Percentiles rank a stretch among this genome's conserved stretches.
These are phyloP conservation scores for Epinephelus moara DNA, from an alignment of 2,113 vertebrate genomes.

Conservation along the genomic window DNA sequence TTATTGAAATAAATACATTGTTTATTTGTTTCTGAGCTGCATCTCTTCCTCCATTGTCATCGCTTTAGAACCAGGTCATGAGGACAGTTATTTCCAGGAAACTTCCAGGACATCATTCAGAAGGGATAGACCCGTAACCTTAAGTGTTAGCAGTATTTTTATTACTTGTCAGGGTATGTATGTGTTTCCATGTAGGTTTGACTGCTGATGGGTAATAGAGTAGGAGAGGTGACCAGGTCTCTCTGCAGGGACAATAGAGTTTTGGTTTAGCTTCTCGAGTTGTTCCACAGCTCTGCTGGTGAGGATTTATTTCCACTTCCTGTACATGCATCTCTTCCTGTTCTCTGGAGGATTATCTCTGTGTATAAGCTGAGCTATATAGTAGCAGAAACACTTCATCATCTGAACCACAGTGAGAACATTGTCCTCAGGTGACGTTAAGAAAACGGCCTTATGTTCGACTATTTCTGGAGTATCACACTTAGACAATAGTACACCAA, in stretches of 20 bases:
- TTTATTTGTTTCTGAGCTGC: background rate
- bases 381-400: background rate
- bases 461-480: constrained; percentile 21
- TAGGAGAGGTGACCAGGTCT: background rate
- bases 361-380: background rate
- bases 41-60: background rate
- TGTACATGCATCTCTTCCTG: background rate
- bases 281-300: background rate
- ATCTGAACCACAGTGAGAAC: constrained; percentile 13
- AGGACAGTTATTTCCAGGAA: background rate
- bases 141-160: background rate
- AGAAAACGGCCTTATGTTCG: background rate
- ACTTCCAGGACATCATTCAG: background rate
- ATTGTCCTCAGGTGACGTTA: constrained; percentile 7
- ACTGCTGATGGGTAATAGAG: background rate
- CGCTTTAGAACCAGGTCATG: background rate
- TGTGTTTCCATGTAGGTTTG: background rate
- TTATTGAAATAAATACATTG: background rate
- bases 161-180: background rate
- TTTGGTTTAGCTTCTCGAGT: background rate
- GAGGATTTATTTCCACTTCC: background rate
- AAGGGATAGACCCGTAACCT: background rate
- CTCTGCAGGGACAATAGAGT: background rate
- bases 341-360: constrained; percentile 1
- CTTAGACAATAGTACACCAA: background rate